Base-by-base conservation (phyloP, 2,888 invertebrate species). In the Aporophyla lueneburgensis region DNA sequence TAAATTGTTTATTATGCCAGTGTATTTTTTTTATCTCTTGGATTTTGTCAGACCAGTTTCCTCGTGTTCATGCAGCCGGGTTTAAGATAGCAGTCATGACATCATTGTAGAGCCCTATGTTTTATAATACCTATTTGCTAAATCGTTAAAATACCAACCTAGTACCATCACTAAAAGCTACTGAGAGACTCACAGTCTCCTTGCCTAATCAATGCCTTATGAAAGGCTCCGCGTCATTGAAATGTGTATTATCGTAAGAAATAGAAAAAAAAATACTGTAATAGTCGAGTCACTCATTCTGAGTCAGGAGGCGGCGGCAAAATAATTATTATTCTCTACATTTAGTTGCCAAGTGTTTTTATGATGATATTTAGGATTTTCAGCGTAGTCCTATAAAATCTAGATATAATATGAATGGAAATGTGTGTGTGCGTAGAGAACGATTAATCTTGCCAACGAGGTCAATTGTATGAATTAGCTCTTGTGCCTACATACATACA, bases 261-360 rank as follows among this genome's bases (percentile, higher is more conserved):
- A 33, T 33, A 72, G 16, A 62, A 81, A 66, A 84, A 73, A 19
- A 51, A 46, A 33, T n/a, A 71, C 74, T 46, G 68, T 69, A 72
- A 77, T 76, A 21, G 66, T 58, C 63, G 71, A 77, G 73, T 83
- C 68, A 74, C 75, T 67, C 66, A 73, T 66, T 76, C 63, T 83
- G 81, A 83, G 63, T 86, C 81, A 85, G 77, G 76, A 65, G 54
- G 27, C 62, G 51, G 62, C 74, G 74, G 83, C 77, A 84, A 68
- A 71, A 66, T 79, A 61, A 83, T 74, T 74, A 80, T 76, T 75
- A 84, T 75, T 82, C 66, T 27, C 40, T 66, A 67, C 61, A 76
- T 78, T 49, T 67, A 19, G 80, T 77, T 85, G 85, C 81, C 78
- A 86, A 85, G 70, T 78, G 73, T 78, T 72, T 80, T 74, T 75